phyloP scores from a whole-genome alignment of 2,888 invertebrate species.

The Brenthis ino region DNA sequence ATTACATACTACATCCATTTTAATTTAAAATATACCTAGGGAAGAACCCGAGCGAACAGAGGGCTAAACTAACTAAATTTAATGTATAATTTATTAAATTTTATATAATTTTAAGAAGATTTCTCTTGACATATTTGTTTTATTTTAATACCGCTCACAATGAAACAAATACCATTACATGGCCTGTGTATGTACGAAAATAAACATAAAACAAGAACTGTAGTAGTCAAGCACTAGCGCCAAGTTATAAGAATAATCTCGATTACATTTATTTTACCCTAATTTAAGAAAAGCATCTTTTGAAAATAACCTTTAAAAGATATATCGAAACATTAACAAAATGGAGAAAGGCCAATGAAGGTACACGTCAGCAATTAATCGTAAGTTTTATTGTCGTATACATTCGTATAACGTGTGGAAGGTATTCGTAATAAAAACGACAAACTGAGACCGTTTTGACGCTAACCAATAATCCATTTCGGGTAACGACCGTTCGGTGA shows the following conservation, averaged over 20 bases:
- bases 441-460: constrained; percentile 55
- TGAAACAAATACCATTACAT: neutral
- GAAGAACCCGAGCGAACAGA: no score
- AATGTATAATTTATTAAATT: no score
- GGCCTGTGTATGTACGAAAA: neutral
- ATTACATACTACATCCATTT: no score
- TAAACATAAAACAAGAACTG: neutral
- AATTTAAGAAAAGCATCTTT: constrained; percentile 28
- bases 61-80: no score
- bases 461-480: constrained; percentile 52
- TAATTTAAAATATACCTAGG: no score
- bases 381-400: constrained; percentile 60
- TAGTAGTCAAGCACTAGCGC: neutral
- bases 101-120: no score
- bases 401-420: constrained; percentile 62
- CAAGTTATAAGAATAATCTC: constrained; percentile 14
- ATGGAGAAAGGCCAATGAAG: constrained; percentile 51
- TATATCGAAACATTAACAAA: constrained; percentile 49
- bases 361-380: constrained; percentile 56
- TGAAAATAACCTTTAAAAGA: constrained; percentile 37
- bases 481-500: constrained; percentile 65
- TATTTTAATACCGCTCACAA: neutral
- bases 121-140: no score
- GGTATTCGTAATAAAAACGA: constrained; percentile 59
- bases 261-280: constrained; percentile 25